These are phyloP conservation scores for Narcine bancroftii DNA, from an alignment of 2,113 vertebrate genomes.

Conservation along the genomic window DNA sequence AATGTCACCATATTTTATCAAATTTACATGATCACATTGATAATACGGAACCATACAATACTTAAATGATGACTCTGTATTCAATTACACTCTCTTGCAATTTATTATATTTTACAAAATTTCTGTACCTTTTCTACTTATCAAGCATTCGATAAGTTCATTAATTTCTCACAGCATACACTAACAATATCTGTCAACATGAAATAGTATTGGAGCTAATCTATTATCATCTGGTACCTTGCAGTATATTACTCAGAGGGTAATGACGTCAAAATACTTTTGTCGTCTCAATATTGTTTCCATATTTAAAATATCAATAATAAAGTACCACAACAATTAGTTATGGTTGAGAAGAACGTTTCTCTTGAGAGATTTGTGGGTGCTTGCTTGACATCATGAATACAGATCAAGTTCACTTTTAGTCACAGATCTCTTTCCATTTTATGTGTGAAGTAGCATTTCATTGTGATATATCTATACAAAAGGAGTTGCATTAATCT, in stretches of 20 bases:
- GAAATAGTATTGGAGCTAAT: neutral
- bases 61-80: constrained; percentile 17
- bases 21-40: too few relatives aligned
- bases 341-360: neutral
- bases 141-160: neutral
- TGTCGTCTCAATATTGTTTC: neutral
- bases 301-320: neutral
- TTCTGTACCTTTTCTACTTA: neutral
- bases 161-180: neutral
- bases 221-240: neutral
- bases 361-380: neutral
- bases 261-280: neutral
- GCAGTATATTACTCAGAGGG: neutral
- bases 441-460: neutral
- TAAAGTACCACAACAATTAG: neutral
- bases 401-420: neutral
- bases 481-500: neutral
- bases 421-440: neutral
- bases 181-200: neutral
- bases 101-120: constrained; percentile 21
- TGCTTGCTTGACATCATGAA: neutral
- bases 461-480: neutral
- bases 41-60: neutral
- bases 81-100: constrained; percentile 9
- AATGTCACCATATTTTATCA: neutral